Evolutionary conservation across 1,140 invertebrate species (phyloP).

Genomic region (Harlomillsia oculata): DNA sequence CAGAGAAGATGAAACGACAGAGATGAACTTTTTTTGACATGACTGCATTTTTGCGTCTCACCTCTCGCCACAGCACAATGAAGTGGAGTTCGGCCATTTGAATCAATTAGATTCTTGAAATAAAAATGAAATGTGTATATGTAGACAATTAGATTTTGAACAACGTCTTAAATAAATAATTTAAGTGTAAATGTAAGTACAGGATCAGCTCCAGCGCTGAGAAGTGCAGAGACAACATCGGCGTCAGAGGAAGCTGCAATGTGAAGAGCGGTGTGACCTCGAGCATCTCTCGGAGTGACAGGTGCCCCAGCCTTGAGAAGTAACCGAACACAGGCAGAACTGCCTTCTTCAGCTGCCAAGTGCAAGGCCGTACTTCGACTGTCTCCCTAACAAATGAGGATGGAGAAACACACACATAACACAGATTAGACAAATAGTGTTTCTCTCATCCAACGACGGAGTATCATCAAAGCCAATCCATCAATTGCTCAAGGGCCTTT

Average conservation of each 20-base stretch:
- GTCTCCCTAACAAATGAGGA: constrained; percentile 18
- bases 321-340: constrained; percentile 17
- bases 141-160: no score
- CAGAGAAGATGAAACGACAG: background rate
- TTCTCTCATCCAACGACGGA: no score
- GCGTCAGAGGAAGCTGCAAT: constrained; percentile 45
- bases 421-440: background rate
- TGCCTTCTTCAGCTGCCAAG: constrained; percentile 29
- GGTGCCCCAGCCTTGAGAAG: constrained; percentile 30
- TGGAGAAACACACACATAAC: background rate
- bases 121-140: background rate
- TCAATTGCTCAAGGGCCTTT: background rate
- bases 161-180: background rate
- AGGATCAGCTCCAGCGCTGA: constrained; percentile 41
- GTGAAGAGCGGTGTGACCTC: constrained; percentile 43
- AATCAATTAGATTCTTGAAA: constrained; percentile 13
- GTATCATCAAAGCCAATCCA: background rate
- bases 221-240: constrained; percentile 41
- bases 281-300: constrained; percentile 17
- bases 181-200: background rate
- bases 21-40: background rate
- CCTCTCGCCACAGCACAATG: constrained; percentile 37
- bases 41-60: constrained; percentile 4
- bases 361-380: constrained; percentile 25
- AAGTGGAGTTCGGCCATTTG: constrained; percentile 37